These are phyloP conservation scores for Phaonia tiefii DNA, from an alignment of 2,888 invertebrate genomes.

Conservation along the genomic window DNA sequence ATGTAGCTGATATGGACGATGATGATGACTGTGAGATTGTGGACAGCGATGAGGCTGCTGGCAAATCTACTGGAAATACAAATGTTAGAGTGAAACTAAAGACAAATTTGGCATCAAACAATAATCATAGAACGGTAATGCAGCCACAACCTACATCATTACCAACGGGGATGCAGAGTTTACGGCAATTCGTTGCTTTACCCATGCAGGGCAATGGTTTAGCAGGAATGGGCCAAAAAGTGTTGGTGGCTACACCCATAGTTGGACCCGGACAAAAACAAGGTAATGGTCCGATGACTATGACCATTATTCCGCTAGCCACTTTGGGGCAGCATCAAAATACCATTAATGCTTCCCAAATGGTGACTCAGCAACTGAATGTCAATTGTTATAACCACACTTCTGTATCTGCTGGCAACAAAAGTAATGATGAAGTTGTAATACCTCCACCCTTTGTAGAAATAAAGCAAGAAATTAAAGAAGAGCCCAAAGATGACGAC, in stretches of 20 bases:
- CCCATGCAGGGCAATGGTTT: constrained; percentile 62
- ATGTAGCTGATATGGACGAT: constrained; percentile 56
- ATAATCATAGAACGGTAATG: background rate
- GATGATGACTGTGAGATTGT: constrained; percentile 63
- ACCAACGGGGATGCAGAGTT: constrained; percentile 48
- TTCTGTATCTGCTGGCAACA: constrained; percentile 42
- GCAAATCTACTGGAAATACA: background rate
- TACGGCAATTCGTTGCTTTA: constrained; percentile 68
- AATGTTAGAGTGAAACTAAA: background rate
- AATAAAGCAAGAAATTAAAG: constrained; percentile 75
- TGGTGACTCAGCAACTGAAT: background rate
- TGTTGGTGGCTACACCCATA: constrained; percentile 76
- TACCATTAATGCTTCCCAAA: constrained; percentile 27
- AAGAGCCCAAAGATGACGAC: constrained; percentile 72
- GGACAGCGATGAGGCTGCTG: constrained; percentile 63
- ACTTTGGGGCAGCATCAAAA: constrained; percentile 60
- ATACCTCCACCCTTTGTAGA: constrained; percentile 75
- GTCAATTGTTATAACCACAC: background rate
- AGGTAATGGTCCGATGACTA: constrained; percentile 73
- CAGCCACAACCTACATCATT: background rate
- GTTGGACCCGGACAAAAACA: constrained; percentile 68
- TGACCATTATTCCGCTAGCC: constrained; percentile 77
- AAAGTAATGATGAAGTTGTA: constrained; percentile 44
- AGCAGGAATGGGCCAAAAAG: constrained; percentile 73
- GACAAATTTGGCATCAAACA: background rate